Percentiles rank a stretch among this genome's conserved stretches.
Conservation (phyloP, 2,113 vertebrate species). For the Dryoscopus gambensis region DNA sequence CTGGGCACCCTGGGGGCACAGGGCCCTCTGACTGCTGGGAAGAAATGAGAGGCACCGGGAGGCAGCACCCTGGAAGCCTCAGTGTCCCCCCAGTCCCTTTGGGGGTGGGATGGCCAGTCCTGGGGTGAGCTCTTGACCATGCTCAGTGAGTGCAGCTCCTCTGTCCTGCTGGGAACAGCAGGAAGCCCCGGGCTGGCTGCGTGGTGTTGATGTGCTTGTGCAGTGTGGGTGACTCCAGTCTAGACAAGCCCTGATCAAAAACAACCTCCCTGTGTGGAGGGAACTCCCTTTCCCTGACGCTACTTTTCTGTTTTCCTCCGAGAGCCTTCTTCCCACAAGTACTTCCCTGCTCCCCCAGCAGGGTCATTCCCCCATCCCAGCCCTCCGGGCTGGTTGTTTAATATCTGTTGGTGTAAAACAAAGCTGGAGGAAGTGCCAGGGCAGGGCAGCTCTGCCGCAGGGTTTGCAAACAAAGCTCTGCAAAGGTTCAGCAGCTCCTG, state of each 20-base stretch:
- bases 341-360: background rate
- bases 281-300: background rate
- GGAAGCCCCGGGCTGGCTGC: background rate
- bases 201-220: background rate
- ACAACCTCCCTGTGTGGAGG: background rate
- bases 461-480: background rate
- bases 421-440: background rate
- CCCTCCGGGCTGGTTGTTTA: background rate
- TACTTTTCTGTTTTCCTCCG: background rate
- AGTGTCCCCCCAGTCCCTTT: background rate
- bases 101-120: background rate
- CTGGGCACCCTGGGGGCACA: background rate
- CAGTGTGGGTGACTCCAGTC: background rate
- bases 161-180: background rate
- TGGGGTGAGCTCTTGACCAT: background rate
- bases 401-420: background rate
- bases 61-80: background rate
- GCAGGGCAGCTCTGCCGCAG: background rate
- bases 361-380: background rate
- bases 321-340: background rate
- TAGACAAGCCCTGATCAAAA: conserved; percentile 44
- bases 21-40: background rate
- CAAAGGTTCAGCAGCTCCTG: background rate
- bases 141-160: background rate
- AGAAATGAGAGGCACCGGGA: accelerated